Percentiles rank a stretch among this genome's conserved stretches.
phyloP scores from a whole-genome alignment of 2,797 vertebrate genomes.

The Prionace glauca region DNA sequence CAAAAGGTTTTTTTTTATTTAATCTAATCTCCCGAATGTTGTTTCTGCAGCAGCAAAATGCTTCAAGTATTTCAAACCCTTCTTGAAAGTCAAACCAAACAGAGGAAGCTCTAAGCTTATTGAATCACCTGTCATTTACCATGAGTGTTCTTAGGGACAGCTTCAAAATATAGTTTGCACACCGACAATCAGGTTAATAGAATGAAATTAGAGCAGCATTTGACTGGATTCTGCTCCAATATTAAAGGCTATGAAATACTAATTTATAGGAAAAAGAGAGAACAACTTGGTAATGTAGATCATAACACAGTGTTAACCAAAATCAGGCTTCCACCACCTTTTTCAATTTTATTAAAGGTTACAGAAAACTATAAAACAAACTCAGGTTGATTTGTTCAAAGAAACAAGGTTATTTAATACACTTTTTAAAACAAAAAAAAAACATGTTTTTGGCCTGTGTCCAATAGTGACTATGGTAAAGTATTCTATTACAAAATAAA shows the following conservation, averaged over 20 bases:
- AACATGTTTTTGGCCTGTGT: constrained; percentile 12
- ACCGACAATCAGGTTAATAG: not conserved
- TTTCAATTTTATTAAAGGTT: constrained; percentile 21
- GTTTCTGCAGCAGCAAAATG: not conserved
- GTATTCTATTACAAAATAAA: constrained; percentile 29
- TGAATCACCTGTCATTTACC: not conserved
- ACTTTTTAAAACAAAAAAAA: constrained; percentile 24
- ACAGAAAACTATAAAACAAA: constrained; percentile 26
- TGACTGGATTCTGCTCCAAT: not conserved
- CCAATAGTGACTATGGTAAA: constrained; percentile 10
- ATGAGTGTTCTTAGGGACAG: not conserved
- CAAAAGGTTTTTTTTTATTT: not conserved
- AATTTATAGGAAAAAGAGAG: not conserved
- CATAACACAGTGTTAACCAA: not conserved
- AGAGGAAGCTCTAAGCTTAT: not conserved
- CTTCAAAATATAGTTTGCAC: not conserved
- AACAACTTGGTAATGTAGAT: not conserved
- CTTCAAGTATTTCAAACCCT: not conserved
- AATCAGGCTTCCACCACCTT: not conserved
- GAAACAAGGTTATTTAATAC: constrained; percentile 23
- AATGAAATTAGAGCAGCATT: not conserved
- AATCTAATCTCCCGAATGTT: not conserved
- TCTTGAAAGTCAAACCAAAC: not conserved
- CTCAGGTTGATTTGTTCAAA: constrained; percentile 25
- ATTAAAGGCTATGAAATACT: not conserved